phyloP scores from a whole-genome alignment of 2,797 vertebrate genomes.

The Mormyrus hasselquistii region DNA sequence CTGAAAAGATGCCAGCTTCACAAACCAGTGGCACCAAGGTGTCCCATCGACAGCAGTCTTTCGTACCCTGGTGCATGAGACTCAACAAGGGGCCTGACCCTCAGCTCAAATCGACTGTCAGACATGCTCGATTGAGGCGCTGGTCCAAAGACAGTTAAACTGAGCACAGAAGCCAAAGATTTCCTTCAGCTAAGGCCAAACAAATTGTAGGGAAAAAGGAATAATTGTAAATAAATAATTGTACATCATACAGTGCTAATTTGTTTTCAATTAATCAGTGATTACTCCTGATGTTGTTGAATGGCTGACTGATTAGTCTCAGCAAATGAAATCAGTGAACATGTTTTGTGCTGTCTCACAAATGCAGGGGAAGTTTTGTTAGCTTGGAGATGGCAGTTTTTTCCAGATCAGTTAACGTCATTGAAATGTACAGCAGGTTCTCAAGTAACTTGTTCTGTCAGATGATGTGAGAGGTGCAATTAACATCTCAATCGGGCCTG shows the following conservation, averaged over 20 bases:
- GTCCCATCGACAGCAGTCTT: background rate
- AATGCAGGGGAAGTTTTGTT: background rate
- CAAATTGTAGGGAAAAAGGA: background rate
- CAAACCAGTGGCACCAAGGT: background rate
- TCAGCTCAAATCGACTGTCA: background rate
- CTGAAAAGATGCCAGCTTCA: background rate
- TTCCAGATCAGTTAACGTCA: background rate
- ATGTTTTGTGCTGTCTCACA: background rate
- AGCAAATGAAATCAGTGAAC: background rate
- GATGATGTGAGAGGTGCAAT: background rate
- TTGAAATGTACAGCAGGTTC: background rate
- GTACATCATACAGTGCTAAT: background rate
- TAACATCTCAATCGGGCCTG: background rate
- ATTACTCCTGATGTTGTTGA: background rate
- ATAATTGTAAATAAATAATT: background rate
- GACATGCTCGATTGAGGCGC: background rate
- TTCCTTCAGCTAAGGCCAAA: background rate
- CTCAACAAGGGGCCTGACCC: background rate
- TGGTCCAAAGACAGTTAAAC: background rate
- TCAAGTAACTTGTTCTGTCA: background rate
- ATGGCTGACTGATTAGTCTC: background rate
- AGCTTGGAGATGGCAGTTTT: background rate
- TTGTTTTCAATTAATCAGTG: constrained; percentile 4
- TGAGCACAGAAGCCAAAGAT: background rate
- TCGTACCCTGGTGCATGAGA: background rate